A percentile compares a stretch with the other conserved stretches of the same genome.
Evolutionary conservation across 2,797 vertebrate genomes (phyloP).

Genomic region (Acomys russatus): DNA sequence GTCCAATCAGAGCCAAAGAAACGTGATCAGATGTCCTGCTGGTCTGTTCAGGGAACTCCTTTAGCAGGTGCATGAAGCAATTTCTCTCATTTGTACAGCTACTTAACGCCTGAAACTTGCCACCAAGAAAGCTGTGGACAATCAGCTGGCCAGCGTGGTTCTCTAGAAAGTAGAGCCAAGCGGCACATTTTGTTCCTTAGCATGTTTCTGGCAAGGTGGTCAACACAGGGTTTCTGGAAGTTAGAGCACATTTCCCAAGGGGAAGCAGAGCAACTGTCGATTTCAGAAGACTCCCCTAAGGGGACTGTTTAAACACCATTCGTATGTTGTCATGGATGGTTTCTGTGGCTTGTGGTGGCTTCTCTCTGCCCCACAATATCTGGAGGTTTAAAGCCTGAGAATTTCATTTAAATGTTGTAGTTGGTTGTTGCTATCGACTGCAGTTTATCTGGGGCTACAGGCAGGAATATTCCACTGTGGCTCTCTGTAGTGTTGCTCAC

Average conservation of each 20-base stretch:
- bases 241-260: not conserved
- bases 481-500: not conserved
- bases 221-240: not conserved
- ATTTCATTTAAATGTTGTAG: not conserved
- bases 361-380: not conserved
- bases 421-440: not conserved
- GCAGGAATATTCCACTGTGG: not conserved
- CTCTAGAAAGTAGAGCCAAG: conserved; percentile 2
- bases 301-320: not conserved
- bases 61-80: not conserved
- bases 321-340: not conserved
- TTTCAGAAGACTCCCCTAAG: not conserved
- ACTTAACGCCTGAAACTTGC: conserved; percentile 27
- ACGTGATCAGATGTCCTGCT: not conserved
- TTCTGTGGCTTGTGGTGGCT: not conserved
- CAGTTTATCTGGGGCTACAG: not conserved
- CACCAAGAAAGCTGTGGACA: not conserved
- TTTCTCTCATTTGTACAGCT: not conserved
- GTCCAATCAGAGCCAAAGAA: not conserved
- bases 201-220: conserved; percentile 42
- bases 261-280: not conserved
- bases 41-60: not conserved
- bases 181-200: not conserved
- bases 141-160: not conserved
- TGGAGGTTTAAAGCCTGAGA: not conserved